Conservation (phyloP, 2,113 vertebrate genomes). For the Tragelaphus imberbis region DNA sequence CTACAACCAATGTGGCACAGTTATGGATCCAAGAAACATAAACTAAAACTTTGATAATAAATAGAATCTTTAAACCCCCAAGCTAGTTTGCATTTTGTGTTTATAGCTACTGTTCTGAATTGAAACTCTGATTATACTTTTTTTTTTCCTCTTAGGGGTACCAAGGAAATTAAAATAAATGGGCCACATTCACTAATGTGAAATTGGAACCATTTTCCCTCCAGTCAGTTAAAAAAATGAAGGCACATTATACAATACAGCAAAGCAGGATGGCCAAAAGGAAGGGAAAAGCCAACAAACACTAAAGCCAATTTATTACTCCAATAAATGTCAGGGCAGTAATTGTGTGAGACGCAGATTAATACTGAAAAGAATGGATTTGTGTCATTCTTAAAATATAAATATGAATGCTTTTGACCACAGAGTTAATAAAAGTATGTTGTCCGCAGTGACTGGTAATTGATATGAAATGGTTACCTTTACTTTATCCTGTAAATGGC, state of each 20-base stretch:
- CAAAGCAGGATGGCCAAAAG: constrained; percentile 27
- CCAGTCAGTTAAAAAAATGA: constrained; percentile 43
- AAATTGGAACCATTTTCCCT: constrained; percentile 33
- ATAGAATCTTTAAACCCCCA: neutral
- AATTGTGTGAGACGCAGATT: constrained; percentile 32
- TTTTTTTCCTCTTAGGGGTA: neutral
- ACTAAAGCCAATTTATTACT: constrained; percentile 31
- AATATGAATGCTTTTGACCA: constrained; percentile 52
- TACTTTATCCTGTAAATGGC: constrained; percentile 65
- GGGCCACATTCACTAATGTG: constrained; percentile 7
- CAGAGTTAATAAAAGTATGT: constrained; percentile 61
- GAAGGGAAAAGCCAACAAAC: neutral
- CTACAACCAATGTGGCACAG: neutral
- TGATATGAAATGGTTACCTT: constrained; percentile 63
- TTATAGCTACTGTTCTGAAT: neutral
- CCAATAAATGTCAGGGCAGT: constrained; percentile 33
- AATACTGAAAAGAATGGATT: constrained; percentile 51
- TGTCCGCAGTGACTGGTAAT: constrained; percentile 50
- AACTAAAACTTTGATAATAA: neutral
- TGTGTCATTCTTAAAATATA: constrained; percentile 60
- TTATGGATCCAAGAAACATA: neutral
- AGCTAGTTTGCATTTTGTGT: neutral
- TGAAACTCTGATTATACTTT: neutral
- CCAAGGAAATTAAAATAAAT: constrained; percentile 40
- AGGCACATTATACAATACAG: neutral